Conservation (phyloP, 2,113 vertebrate species). For the Campylomormyrus tamandua region DNA sequence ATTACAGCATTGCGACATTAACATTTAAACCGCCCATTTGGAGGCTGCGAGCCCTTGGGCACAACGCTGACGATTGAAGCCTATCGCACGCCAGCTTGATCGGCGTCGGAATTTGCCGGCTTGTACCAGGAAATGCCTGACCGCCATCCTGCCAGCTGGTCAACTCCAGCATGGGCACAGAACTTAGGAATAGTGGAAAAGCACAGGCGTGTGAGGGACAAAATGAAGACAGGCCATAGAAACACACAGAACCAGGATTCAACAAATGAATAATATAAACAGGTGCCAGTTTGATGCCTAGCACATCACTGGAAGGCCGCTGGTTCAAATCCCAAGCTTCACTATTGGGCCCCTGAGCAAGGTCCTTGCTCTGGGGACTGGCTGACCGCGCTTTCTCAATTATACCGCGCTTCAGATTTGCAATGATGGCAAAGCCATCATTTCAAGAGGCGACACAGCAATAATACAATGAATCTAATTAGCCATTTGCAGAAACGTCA, state of each 20-base stretch:
- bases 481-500: not conserved
- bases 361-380: not conserved
- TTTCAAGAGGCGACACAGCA: not conserved
- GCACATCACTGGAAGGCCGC: not conserved
- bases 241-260: not conserved
- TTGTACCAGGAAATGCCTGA: slow-evolving; percentile 26
- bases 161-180: not conserved
- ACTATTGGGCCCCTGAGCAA: not conserved
- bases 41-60: slow-evolving; percentile 14
- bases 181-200: not conserved
- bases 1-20: slow-evolving; percentile 41
- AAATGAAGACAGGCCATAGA: not conserved
- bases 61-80: slow-evolving; percentile 12
- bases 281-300: not conserved
- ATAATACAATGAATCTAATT: not conserved
- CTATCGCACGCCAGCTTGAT: slow-evolving; percentile 17
- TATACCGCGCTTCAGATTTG: not conserved
- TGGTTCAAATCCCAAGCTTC: not conserved
- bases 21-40: slow-evolving; percentile 34
- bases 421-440: not conserved
- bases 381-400: not conserved
- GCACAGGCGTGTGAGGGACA: not conserved
- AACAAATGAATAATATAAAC: not conserved
- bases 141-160: slow-evolving; percentile 17
- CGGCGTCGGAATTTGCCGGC: not conserved